Evolutionary conservation across 2,888 invertebrate species (phyloP), one percentile per base, ranked within the genome.

Genomic region (Hemithea aestivaria): DNA sequence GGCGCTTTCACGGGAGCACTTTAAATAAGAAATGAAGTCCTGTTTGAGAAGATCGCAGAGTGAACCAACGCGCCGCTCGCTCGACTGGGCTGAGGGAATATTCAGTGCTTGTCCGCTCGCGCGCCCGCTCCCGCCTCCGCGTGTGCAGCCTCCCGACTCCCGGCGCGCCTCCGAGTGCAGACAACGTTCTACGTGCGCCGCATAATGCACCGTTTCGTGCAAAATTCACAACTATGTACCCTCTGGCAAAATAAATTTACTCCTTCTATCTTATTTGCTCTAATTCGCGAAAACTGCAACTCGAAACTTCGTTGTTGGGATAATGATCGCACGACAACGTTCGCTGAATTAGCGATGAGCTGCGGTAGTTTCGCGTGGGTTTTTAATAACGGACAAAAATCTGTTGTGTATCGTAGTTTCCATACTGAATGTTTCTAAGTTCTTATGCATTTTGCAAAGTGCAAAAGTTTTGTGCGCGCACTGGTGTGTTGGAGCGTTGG

Each of bases 141-240:
- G 53, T 58, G 59, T 62, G 61, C 61, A 53, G 55, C 58, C 54
- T 54, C 58, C 56, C 55, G 51, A 24, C 20, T 10, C 53, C 53
- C 56, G 56, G 59, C 16, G 16, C 16, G 55, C 58, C 54, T 58
- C 58, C 62, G 62, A 64, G 72, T 71, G 80, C 80, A 80, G 80
- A 82, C 81, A 80, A 73, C 66, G 66, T 48, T 51, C 64, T 83
- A 85, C 85, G 85, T 85, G 85, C 81, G 65, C 79, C 68, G 85
- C 78, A 87, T 87, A 87, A 79, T 82, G 78, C 81, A 74, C 66
- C 62, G 59, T 64, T 68, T 75, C 66, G 75, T 83, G 71, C 79
- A 80, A 84, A 83, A 85, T 85, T 85, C 81, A 81, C 84, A 79
- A 81, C 81, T 80, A 79, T 58, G 53, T 60, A 65, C 77, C 75